Conservation (phyloP, 2,113 vertebrate species). For the Triplophysa rosa region DNA sequence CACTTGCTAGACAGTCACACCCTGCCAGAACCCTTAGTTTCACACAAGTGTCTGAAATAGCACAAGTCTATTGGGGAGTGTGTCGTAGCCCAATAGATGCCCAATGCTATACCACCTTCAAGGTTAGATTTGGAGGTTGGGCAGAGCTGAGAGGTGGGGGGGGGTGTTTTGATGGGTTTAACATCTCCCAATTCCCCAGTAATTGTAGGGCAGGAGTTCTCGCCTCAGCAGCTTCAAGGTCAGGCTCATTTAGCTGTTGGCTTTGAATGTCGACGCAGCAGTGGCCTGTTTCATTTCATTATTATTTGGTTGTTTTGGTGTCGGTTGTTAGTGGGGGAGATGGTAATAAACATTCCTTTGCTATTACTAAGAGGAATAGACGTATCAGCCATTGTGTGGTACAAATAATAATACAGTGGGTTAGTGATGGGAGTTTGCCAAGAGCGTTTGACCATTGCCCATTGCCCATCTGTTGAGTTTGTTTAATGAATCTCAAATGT, state of each 20-base stretch:
- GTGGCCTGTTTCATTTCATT: constrained; percentile 45
- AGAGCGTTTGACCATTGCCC: constrained; percentile 50
- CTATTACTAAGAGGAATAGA: constrained; percentile 52
- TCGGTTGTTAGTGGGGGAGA: constrained; percentile 48
- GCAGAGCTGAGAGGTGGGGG: constrained; percentile 31
- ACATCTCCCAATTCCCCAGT: constrained; percentile 44
- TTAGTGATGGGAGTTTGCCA: constrained; percentile 44
- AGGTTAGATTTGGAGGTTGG: constrained; percentile 41
- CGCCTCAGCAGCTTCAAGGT: constrained; percentile 47
- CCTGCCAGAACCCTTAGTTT: not conserved
- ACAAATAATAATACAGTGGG: constrained; percentile 42
- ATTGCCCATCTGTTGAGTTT: constrained; percentile 54
- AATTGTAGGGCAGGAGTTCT: constrained; percentile 48
- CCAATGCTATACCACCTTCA: constrained; percentile 30
- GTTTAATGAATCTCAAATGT: constrained; percentile 52
- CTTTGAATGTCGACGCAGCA: constrained; percentile 42
- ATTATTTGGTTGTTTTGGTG: constrained; percentile 46
- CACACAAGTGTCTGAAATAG: constrained; percentile 13
- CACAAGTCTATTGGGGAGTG: not conserved
- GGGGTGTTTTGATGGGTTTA: constrained; percentile 45
- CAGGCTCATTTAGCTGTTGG: constrained; percentile 51
- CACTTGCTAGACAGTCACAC: not conserved
- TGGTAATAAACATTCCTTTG: constrained; percentile 46
- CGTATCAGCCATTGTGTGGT: constrained; percentile 47
- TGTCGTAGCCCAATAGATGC: not conserved